Base-by-base conservation (phyloP, 2,113 vertebrate species). In the Electrona antarctica region DNA sequence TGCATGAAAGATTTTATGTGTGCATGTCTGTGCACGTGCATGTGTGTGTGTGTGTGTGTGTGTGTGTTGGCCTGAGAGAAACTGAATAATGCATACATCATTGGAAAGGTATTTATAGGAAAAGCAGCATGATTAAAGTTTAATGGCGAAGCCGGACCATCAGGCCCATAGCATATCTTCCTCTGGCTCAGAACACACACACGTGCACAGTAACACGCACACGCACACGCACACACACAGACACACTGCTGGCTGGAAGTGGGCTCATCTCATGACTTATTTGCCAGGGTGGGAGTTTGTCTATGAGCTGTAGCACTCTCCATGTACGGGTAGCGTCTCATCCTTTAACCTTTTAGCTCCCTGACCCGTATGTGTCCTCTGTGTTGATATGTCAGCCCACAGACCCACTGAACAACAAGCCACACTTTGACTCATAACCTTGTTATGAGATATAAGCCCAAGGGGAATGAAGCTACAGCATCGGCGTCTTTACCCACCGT, bases 21-120 rank as follows among this genome's bases (percentile, higher is more conserved):
- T 28, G 64, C 47, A 12, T 63, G 61, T 64, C n/a, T 63, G 46
- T 64, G 41, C 21, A 21, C 13, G 50, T 28, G 64, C 47, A 12
- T 63, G 61, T 64, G 46, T 63, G 46, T 64, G 41, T 11, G 12
- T n/a, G 48, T 12, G 6, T 6, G 21, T 14, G 67, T 78, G 67
- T 73, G 64, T 69, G 51, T 60, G 10, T 13, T 50, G 65, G 73
- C 60, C 73, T 70, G 72, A 77, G 73, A 89, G 80, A 72, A 76
- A 73, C 68, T 91, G 78, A 92, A 92, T 92, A 91, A 92, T 92
- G 70, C 81, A 92, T 89, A 65, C 76, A 91, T 91, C 87, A 90
- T 90, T 90, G 90, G 83, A 84, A 87, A 88, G 76, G 89, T 91
- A 91, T 92, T 89, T 92, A 92, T 87, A 90, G 89, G 88, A 86